Evolutionary conservation across 2,797 vertebrate genomes (phyloP).

Genomic region (Chelon auratus): DNA sequence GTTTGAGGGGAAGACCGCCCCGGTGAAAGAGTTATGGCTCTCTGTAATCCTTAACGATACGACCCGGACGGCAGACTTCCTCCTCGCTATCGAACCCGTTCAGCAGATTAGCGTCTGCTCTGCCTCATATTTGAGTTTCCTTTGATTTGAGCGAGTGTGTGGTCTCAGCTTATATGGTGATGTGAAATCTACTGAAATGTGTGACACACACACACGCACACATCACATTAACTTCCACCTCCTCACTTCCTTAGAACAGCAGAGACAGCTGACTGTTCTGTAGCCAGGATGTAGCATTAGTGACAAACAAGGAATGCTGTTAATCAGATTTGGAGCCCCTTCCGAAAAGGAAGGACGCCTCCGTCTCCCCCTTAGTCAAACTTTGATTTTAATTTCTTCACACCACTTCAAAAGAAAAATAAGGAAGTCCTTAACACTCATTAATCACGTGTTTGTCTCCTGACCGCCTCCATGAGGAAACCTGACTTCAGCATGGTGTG

Average conservation of each 20-base stretch:
- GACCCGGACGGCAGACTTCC: constrained; percentile 58
- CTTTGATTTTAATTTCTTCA: constrained; percentile 54
- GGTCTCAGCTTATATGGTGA: constrained; percentile 39
- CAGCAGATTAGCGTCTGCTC: constrained; percentile 58
- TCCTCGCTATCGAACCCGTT: constrained; percentile 47
- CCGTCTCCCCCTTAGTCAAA: constrained; percentile 17
- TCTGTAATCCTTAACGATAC: constrained; percentile 59
- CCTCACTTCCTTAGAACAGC: constrained; percentile 56
- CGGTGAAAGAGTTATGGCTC: constrained; percentile 42
- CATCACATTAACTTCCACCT: constrained; percentile 12
- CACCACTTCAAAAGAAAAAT: constrained; percentile 61
- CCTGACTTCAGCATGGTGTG: constrained; percentile 31
- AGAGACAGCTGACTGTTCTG: constrained; percentile 74
- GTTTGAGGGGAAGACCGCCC: constrained; percentile 19
- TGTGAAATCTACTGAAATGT: constrained; percentile 40
- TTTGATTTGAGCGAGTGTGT: constrained; percentile 68
- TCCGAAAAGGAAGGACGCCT: constrained; percentile 63
- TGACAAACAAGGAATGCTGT: constrained; percentile 79
- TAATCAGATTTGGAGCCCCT: constrained; percentile 78
- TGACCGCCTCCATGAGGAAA: constrained; percentile 30
- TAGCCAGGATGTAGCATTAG: constrained; percentile 79
- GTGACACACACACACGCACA: constrained; percentile 18
- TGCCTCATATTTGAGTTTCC: constrained; percentile 50
- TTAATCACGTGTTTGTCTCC: constrained; percentile 47
- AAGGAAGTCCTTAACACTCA: constrained; percentile 54